Conservation (phyloP, 92 coral and sea anemone species). For the Umimayanthus kanabou region DNA sequence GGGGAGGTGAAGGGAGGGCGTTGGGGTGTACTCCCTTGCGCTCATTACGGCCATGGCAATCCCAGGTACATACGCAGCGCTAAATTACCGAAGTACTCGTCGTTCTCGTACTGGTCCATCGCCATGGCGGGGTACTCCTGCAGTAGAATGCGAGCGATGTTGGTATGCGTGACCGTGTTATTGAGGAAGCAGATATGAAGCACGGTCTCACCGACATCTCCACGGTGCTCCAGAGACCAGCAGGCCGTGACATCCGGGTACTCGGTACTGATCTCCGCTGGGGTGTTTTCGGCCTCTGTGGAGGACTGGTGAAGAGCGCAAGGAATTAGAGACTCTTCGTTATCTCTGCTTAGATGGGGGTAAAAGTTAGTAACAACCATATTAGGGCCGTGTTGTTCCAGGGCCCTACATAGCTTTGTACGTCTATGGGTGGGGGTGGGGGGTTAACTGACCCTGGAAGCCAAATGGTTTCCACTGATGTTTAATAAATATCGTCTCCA, state of each 20-base stretch:
- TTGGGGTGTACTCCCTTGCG: not conserved
- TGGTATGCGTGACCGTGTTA: slow-evolving; percentile 58
- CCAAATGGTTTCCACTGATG: too few relatives aligned
- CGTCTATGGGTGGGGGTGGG: too few relatives aligned
- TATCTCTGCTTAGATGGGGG: too few relatives aligned
- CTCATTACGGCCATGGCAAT: not conserved
- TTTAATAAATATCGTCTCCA: too few relatives aligned
- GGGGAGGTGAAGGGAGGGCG: not conserved
- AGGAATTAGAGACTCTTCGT: too few relatives aligned
- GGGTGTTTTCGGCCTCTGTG: slow-evolving; percentile 38
- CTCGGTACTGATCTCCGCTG: slow-evolving; percentile 23
- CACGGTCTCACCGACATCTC: slow-evolving; percentile 77
- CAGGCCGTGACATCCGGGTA: slow-evolving; percentile 65
- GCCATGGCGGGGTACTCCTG: slow-evolving; percentile 81
- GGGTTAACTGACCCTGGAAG: too few relatives aligned
- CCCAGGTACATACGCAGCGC: not conserved
- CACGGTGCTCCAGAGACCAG: slow-evolving; percentile 77
- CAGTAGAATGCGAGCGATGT: slow-evolving; percentile 70
- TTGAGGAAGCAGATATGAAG: slow-evolving; percentile 78
- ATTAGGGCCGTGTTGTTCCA: too few relatives aligned
- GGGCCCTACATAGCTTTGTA: too few relatives aligned
- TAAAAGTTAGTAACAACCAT: too few relatives aligned
- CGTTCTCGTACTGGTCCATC: slow-evolving; percentile 78
- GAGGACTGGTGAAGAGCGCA: not conserved
- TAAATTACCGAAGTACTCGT: slow-evolving; percentile 66